Base-by-base conservation (phyloP, 2,113 vertebrate genomes). In the Macquaria australasica region DNA sequence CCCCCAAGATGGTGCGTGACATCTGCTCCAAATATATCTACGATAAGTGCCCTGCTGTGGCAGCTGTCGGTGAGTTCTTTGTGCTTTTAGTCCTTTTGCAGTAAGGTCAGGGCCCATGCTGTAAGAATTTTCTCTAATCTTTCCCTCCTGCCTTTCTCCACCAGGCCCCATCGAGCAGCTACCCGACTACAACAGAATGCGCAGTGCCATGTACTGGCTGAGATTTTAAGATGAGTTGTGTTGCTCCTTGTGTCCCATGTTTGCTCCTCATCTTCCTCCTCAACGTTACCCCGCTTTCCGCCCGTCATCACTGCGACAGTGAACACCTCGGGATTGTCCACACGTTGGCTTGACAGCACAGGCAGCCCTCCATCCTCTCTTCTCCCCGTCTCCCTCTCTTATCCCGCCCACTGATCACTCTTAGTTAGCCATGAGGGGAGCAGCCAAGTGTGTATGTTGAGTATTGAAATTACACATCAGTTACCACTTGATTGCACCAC, bases 141-240 rank as follows among this genome's bases (percentile, higher is more conserved):
- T 8, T 86, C 7, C 55, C 14, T 80, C 68, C 41, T 74, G 16
- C 43, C 87, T 62, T 81, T 91, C 69, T 79, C 63, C 87, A 55
- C 68, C 94, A 99, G 98, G 98, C 92, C 98, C 98, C 41, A 28
- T 97, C 0, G 98, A 99, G 83, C 97, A 98, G 94, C 95, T 99
- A 25, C 92, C 97, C 0, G 98, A 99, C 94, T 99, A 99, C 96
- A 99, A 99, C 96, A 96, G 98, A 91, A 93, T 98, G 92, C 97
- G 97, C 79, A 98, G 97, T 3, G 94, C 87, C 89, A 99, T 99
- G 97, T 99, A 97, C 96, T 99, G 98, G 98, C 89, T 98, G 78
- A 96, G 97, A 68, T 96, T 98, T 91, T 99, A 97, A 91, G 21
- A 51, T 2, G 1, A 64, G 11, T n/a, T 23, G 15, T 10, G 55